phyloP scores from a whole-genome alignment of 2,797 vertebrate genomes.

The Pipistrellus pygmaeus region DNA sequence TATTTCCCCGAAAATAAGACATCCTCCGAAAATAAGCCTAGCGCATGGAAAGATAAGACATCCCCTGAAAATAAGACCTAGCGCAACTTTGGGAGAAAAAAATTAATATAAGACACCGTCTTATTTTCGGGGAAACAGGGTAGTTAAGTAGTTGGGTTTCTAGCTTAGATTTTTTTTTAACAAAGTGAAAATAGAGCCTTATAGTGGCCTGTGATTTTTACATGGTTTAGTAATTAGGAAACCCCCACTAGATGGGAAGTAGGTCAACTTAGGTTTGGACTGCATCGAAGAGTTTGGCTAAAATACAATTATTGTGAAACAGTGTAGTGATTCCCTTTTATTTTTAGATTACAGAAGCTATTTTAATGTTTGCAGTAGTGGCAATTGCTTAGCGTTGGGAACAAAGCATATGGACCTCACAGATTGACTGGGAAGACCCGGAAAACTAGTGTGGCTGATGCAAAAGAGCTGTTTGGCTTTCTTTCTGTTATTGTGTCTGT shows the following conservation, averaged over 20 bases:
- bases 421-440: slow-evolving; percentile 45
- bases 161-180: background rate
- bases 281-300: slow-evolving; percentile 44
- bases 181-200: slow-evolving; percentile 44
- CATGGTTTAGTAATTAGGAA: slow-evolving; percentile 63
- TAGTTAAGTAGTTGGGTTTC: background rate
- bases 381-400: slow-evolving; percentile 50
- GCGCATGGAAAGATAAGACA: too few species aligned
- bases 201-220: slow-evolving; percentile 1
- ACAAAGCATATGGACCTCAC: slow-evolving; percentile 65
- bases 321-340: slow-evolving; percentile 13
- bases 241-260: background rate
- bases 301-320: slow-evolving; percentile 60
- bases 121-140: too few species aligned
- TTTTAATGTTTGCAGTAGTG: slow-evolving; percentile 58
- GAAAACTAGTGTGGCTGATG: slow-evolving; percentile 54
- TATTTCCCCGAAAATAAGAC: too few species aligned
- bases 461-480: slow-evolving; percentile 2
- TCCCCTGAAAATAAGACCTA: too few species aligned
- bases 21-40: too few species aligned
- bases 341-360: slow-evolving; percentile 63
- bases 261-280: slow-evolving; percentile 50
- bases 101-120: too few species aligned
- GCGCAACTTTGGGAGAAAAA: too few species aligned
- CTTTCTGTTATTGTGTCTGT: slow-evolving; percentile 5